Evolutionary conservation across 2,113 vertebrate species (phyloP).

Genomic region (Pelvicachromis taeniatus): DNA sequence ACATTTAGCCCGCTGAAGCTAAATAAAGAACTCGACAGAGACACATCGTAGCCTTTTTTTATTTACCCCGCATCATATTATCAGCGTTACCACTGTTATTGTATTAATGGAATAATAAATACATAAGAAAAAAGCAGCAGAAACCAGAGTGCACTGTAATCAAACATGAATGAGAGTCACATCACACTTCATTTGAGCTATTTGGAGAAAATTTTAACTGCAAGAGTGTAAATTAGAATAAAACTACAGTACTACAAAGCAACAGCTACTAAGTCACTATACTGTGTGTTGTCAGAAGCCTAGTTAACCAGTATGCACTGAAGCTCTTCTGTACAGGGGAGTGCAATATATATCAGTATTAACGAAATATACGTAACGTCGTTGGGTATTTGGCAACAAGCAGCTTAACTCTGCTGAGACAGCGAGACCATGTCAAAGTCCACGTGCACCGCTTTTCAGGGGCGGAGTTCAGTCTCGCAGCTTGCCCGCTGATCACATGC

Average conservation of each 20-base stretch:
- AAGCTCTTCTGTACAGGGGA: neutral
- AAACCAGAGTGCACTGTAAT: neutral
- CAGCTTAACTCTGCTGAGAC: neutral
- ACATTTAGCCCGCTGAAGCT: neutral
- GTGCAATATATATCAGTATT: neutral
- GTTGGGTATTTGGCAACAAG: neutral
- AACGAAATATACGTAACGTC: neutral
- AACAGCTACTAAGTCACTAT: neutral
- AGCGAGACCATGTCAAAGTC: constrained; percentile 69
- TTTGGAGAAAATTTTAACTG: neutral
- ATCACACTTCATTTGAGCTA: neutral
- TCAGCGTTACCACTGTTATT: neutral
- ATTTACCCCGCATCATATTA: neutral
- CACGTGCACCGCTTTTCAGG: constrained; percentile 64
- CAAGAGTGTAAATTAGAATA: neutral
- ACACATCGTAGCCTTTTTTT: neutral
- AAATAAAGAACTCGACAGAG: neutral
- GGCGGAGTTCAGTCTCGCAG: constrained; percentile 46
- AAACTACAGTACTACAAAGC: neutral
- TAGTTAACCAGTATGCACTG: neutral
- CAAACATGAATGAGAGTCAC: neutral
- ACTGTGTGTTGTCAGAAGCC: neutral
- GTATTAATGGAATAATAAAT: neutral
- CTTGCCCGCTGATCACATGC: constrained; percentile 56
- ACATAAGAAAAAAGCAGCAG: neutral